phyloP scores from a whole-genome alignment of 2,888 invertebrate genomes.

The Acronicta alni region DNA sequence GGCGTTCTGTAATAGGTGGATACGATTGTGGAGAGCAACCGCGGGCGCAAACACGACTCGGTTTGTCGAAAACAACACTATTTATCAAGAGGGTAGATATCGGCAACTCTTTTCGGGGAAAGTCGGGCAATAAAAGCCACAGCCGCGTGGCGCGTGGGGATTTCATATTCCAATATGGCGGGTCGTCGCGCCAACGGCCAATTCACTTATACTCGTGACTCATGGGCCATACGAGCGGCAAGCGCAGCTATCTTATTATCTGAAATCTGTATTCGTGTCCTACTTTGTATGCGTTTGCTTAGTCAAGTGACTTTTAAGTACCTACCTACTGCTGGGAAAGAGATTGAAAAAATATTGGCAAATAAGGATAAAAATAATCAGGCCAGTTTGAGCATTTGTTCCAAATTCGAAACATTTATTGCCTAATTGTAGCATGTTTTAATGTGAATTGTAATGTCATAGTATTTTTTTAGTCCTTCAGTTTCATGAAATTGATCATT shows the following conservation, averaged over 20 bases:
- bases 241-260: constrained; percentile 52
- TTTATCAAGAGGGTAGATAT: constrained; percentile 86
- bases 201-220: constrained; percentile 79
- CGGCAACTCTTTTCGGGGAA: constrained; percentile 75
- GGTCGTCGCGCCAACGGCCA: constrained; percentile 75
- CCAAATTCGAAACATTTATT: too few relatives aligned
- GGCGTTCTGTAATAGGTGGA: constrained; percentile 56
- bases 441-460: too few relatives aligned
- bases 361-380: too few relatives aligned
- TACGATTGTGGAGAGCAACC: constrained; percentile 60
- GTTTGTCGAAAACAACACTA: constrained; percentile 87
- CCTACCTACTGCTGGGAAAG: constrained; percentile 14
- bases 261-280: constrained; percentile 42
- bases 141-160: constrained; percentile 71
- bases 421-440: too few relatives aligned
- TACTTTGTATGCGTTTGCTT: constrained; percentile 45
- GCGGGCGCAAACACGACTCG: constrained; percentile 76
- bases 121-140: constrained; percentile 82
- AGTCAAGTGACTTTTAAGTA: constrained; percentile 49
- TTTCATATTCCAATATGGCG: constrained; percentile 84
- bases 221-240: constrained; percentile 64
- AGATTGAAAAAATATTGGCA: constrained; percentile 27
- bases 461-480: too few relatives aligned
- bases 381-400: too few relatives aligned
- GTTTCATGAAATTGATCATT: too few relatives aligned